Conservation (phyloP, 2,797 vertebrate species). For the Apodemus agrarius region DNA sequence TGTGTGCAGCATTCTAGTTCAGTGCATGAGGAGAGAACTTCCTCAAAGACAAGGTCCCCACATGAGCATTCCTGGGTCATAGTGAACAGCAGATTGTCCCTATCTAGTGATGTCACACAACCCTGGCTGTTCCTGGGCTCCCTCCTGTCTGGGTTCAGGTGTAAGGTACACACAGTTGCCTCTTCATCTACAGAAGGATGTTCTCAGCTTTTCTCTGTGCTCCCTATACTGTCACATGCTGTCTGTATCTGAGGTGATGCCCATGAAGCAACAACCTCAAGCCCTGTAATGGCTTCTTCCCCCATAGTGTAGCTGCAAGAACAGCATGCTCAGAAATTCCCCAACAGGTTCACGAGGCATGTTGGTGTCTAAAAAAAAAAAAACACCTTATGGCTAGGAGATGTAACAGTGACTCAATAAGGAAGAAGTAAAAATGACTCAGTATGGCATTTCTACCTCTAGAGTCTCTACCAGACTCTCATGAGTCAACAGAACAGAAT, state of each 20-base stretch:
- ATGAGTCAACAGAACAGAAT: not conserved
- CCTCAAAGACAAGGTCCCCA: not conserved
- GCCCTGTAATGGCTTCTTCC: not conserved
- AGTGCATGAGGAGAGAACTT: not conserved
- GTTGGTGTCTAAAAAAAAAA: not conserved
- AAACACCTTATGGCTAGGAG: too few relatives aligned
- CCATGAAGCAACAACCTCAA: not conserved
- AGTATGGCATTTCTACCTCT: too few relatives aligned
- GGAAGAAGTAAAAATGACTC: too few relatives aligned
- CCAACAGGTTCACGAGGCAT: not conserved
- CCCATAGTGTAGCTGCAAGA: not conserved
- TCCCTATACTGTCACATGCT: not conserved
- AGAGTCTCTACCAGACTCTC: not conserved
- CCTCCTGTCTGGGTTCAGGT: not conserved
- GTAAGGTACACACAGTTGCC: not conserved
- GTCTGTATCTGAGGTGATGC: not conserved
- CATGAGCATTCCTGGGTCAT: not conserved
- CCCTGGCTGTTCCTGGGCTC: not conserved
- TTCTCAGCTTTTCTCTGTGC: not conserved
- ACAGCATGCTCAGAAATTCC: not conserved
- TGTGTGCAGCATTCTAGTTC: not conserved
- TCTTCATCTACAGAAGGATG: not conserved
- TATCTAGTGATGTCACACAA: not conserved
- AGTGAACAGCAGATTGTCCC: not conserved
- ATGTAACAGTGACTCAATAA: too few relatives aligned